Evolutionary conservation across 1,140 invertebrate genomes (phyloP), one percentile per base, ranked within the genome.

Genomic region (Scaptodrosophila lebanonensis): DNA sequence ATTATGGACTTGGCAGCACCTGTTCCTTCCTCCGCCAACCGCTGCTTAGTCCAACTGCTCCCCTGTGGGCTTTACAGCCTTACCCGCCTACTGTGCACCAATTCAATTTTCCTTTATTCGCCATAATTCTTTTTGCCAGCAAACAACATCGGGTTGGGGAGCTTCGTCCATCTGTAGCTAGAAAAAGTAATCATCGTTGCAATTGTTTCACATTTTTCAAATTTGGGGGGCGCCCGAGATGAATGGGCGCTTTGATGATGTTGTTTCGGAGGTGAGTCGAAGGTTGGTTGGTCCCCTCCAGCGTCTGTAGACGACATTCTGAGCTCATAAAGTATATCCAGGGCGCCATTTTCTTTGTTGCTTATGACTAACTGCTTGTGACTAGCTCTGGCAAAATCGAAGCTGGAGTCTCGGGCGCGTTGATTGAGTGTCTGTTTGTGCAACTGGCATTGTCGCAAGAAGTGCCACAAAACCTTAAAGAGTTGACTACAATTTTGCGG

Each of bases 151-250:
- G 38, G 12, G 38, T 50, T 50, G 36, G 39, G 6, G 32, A 66
- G 38, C 39, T n/a, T 42, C 56, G 65, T 61, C 54, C 65, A 66
- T 61, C 38, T 79, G 65, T 39, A 25, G 22, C 22, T 59, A 56
- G 75, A 56, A 69, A 77, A 82, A 79, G 73, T 79, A 79, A 79
- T 79, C 73, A 79, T 79, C 73, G 73, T 79, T 79, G 73, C 73
- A 82, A 79, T 79, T 79, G 73, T 79, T 79, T 79, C 73, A 65
- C 75, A 79, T 79, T 79, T 82, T 73, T 79, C 73, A 79, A 64
- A 53, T 52, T 49, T 49, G 22, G 39, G 20, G 49, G 45, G 27
- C 15, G 45, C 16, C 33, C 8, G 38, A 79, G 73, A 73, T 82
- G 73, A 79, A 79, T 79, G 68, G 60, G 48, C 61, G 66, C 73